Conservation (phyloP, 2,888 invertebrate genomes). For the Microctonus brassicae region DNA sequence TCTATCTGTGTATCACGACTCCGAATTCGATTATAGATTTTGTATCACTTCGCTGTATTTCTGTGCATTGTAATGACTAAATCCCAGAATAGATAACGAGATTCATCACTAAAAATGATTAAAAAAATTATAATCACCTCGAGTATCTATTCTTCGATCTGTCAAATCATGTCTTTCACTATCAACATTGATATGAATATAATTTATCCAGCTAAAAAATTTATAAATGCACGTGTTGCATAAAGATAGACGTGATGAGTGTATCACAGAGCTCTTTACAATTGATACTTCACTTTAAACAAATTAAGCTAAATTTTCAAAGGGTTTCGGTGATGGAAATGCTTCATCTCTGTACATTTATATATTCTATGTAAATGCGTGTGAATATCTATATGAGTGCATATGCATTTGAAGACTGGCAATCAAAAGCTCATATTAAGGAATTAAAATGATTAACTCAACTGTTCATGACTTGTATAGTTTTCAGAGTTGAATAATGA, state of each 20-base stretch:
- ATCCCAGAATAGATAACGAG: not conserved
- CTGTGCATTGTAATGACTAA: slow-evolving; percentile 53
- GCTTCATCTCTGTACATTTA: slow-evolving; percentile 27
- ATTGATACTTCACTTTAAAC: slow-evolving; percentile 11
- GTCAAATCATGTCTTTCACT: slow-evolving; percentile 24
- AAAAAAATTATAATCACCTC: not conserved
- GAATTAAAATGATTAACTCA: slow-evolving; percentile 7
- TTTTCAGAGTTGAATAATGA: no score
- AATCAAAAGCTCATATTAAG: slow-evolving; percentile 59
- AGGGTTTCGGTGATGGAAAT: slow-evolving; percentile 40
- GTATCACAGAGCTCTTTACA: slow-evolving; percentile 35
- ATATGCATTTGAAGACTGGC: slow-evolving; percentile 57
- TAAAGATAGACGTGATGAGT: slow-evolving; percentile 46
- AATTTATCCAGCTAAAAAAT: slow-evolving; percentile 26
- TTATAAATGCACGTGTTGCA: slow-evolving; percentile 56
- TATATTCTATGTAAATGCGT: not conserved
- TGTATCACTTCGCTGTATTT: slow-evolving; percentile 58
- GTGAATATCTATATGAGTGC: not conserved
- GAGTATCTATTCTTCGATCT: not conserved
- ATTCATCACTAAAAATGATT: not conserved
- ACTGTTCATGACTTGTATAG: no score
- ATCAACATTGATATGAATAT: not conserved
- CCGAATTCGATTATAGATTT: slow-evolving; percentile 62
- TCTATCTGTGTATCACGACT: slow-evolving; percentile 61
- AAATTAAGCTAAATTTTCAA: slow-evolving; percentile 35